These are phyloP conservation scores for Cisticola juncidis DNA, from an alignment of 2,113 vertebrate genomes.

Conservation along the genomic window DNA sequence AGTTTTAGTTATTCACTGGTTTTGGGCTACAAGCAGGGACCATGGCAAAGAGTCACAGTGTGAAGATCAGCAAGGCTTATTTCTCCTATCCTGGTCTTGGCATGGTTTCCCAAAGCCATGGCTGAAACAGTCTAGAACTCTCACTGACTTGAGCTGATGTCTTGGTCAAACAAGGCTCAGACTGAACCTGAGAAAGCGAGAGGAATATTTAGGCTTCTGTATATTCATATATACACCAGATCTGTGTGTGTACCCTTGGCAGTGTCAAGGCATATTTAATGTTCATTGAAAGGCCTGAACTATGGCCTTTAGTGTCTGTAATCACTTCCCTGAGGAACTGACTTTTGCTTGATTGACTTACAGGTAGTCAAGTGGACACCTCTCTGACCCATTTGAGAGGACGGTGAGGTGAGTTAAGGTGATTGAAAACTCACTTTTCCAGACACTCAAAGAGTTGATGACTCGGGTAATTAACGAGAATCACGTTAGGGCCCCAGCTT, in stretches of 20 bases:
- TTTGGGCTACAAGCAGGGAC: background rate
- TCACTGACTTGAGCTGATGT: background rate
- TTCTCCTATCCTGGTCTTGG: background rate
- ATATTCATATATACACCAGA: background rate
- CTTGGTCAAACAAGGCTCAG: background rate
- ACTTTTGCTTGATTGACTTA: background rate
- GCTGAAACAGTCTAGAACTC: background rate
- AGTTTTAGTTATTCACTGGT: background rate
- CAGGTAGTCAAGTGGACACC: background rate
- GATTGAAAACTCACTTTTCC: background rate
- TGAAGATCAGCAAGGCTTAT: background rate
- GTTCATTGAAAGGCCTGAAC: background rate
- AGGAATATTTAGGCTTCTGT: background rate
- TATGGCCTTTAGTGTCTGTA: background rate
- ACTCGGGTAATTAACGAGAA: background rate
- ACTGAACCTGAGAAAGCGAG: background rate
- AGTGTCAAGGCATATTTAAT: background rate
- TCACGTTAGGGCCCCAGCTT: accelerated
- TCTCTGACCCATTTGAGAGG: accelerated
- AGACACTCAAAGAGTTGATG: background rate
- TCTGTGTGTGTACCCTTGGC: background rate
- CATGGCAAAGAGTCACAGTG: background rate
- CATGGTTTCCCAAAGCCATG: background rate
- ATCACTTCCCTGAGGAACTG: background rate
- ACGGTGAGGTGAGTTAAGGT: background rate